Evolutionary conservation across 2,888 invertebrate genomes (phyloP).

Genomic region (Bembecia ichneumoniformis): DNA sequence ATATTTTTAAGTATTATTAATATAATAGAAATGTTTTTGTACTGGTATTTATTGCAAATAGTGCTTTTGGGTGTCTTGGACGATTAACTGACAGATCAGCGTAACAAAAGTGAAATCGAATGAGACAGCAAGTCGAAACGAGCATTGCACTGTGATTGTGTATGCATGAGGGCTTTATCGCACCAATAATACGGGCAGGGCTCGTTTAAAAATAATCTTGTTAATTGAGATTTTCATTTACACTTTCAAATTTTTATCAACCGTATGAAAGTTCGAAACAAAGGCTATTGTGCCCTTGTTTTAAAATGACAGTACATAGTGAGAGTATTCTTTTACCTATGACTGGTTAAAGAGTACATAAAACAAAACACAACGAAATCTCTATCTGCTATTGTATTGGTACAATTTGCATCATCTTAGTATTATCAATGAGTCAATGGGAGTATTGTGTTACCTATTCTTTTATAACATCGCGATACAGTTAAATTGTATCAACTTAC

Average conservation of each 20-base stretch:
- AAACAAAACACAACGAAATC: no score
- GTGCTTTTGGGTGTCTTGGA: no score
- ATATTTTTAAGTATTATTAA: no score
- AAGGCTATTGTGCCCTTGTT: not conserved
- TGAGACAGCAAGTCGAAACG: conserved; percentile 20
- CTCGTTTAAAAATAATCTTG: conserved; percentile 14
- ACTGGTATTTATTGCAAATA: no score
- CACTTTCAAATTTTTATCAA: not conserved
- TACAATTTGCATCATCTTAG: no score
- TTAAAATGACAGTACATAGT: not conserved
- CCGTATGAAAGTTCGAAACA: not conserved
- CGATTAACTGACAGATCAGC: conserved; percentile 10
- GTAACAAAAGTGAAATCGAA: conserved; percentile 55
- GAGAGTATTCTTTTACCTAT: not conserved
- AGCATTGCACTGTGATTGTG: conserved; percentile 18
- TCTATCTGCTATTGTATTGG: no score
- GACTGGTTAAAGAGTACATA: not conserved
- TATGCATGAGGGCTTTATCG: conserved; percentile 50
- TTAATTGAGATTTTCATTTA: not conserved
- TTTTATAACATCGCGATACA: no score
- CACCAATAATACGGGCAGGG: conserved; percentile 37
- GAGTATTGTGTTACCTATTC: no score
- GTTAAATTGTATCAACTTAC: no score
- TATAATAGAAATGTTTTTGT: no score
- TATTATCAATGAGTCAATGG: no score